These are phyloP conservation scores for Drosophila ananassae DNA, from an alignment of 1,140 invertebrate species.

Conservation along the genomic window DNA sequence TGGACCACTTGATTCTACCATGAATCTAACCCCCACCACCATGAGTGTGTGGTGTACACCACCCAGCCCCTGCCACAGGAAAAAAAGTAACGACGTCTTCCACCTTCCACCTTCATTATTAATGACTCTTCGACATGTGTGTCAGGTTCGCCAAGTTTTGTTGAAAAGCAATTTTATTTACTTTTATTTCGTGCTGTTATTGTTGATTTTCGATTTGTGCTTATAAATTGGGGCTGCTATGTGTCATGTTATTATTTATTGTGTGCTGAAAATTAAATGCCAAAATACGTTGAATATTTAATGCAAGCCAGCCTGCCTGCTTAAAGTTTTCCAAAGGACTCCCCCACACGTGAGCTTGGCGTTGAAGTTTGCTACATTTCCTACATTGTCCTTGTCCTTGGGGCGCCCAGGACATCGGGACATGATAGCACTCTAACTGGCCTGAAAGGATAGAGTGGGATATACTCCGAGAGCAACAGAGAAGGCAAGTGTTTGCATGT, in stretches of 20 bases:
- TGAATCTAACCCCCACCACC: conserved; percentile 1
- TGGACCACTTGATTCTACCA: conserved; percentile 35
- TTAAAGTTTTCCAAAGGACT: conserved; percentile 46
- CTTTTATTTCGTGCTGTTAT: conserved; percentile 49
- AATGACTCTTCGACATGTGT: conserved; percentile 80
- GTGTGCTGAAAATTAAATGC: conserved; percentile 77
- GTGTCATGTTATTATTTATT: conserved; percentile 82
- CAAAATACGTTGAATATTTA: conserved; percentile 80
- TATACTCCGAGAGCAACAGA: conserved; percentile 22
- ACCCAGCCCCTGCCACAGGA: not conserved
- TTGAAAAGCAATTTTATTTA: conserved; percentile 83
- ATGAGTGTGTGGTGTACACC: not conserved
- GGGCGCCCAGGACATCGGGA: conserved; percentile 29
- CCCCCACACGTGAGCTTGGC: conserved; percentile 40
- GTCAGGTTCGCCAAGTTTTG: conserved; percentile 78
- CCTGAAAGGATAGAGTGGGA: conserved; percentile 19
- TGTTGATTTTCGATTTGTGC: conserved; percentile 58
- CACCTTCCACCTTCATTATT: conserved; percentile 74
- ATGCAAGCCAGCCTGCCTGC: conserved; percentile 29
- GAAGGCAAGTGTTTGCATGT: conserved; percentile 77
- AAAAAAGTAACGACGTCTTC: conserved; percentile 31
- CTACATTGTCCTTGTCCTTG: conserved; percentile 78
- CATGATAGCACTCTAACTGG: conserved; percentile 42
- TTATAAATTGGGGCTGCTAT: conserved; percentile 62
- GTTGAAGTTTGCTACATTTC: conserved; percentile 41